Evolutionary conservation across 2,888 invertebrate species (phyloP), one percentile per base, ranked within the genome.

Genomic region (Drosophila picticornis): DNA sequence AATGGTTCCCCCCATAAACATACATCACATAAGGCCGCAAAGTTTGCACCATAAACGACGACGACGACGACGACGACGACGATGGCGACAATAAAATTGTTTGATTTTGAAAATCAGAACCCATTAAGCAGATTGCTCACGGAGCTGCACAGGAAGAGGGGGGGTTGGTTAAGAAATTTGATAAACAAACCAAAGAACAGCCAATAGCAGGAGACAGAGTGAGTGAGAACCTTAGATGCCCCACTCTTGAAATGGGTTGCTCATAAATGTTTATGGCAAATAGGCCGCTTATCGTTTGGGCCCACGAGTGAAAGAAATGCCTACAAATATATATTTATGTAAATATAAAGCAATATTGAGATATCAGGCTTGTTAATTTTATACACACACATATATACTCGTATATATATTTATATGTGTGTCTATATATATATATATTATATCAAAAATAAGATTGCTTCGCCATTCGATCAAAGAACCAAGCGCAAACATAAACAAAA

Each of bases 41-140:
- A 61, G 72, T 76, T 80, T 72, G 81, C 81, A 65, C 78, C 78
- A 77, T 81, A 81, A 80, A 79, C 43, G 16, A 16, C 56, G 43
- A 13, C 9, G 16, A 19, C 51, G 34, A 40, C 50, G 38, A 2
- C 19, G 7, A 3, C 51, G 40, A n/a, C 13, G 16, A n/a, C 50
- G 75, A 58, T 70, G 80, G 80, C 75, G 75, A 84, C 76, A 85
- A 88, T 86, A 88, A 86, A 88, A 84, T 58, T 81, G 87, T 88
- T 84, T 84, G 84, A 88, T 84, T 84, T 84, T 58, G 25, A 65
- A 84, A 84, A 84, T 84, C 84, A 84, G 76, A 88, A 74, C 84
- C 79, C 84, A 86, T 88, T 86, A 88, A 40, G 74, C 73, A 70
- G 78, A 75, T 66, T 80, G 77, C 52, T 66, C 19, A n/a, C 11